Conservation (phyloP, 2,797 vertebrate species). For the Alca torda region DNA sequence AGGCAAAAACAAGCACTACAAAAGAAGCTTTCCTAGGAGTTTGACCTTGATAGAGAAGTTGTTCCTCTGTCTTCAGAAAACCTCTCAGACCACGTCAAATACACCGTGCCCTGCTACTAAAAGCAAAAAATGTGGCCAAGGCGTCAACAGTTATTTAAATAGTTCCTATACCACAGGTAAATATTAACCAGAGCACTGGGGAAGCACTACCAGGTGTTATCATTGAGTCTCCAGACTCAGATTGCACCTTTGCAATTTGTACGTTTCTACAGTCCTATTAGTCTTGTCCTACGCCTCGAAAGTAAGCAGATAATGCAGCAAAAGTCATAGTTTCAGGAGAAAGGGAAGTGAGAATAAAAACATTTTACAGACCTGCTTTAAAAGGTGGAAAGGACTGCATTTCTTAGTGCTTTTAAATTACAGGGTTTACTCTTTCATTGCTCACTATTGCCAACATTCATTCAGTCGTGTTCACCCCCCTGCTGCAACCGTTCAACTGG, state of each 20-base stretch:
- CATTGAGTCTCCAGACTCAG: not conserved
- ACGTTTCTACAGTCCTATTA: not conserved
- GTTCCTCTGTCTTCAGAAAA: not conserved
- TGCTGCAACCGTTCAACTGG: not conserved
- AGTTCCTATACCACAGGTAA: slow-evolving; percentile 45
- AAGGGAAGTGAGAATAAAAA: not conserved
- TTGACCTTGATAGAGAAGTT: not conserved
- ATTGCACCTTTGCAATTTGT: not conserved
- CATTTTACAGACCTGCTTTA: not conserved
- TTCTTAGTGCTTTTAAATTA: not conserved
- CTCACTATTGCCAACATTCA: not conserved
- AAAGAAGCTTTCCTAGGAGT: not conserved
- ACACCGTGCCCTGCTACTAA: not conserved
- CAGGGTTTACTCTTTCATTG: not conserved
- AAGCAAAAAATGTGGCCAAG: slow-evolving; percentile 16
- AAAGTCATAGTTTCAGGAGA: not conserved
- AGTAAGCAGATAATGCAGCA: slow-evolving; percentile 54
- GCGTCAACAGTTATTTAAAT: slow-evolving; percentile 5
- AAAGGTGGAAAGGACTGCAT: not conserved
- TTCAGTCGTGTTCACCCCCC: not conserved
- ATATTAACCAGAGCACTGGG: slow-evolving; percentile 73
- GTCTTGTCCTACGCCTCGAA: slow-evolving; percentile 32
- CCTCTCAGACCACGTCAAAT: not conserved
- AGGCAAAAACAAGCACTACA: not conserved
- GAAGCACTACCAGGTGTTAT: slow-evolving; percentile 50